Evolutionary conservation across 1,140 invertebrate genomes (phyloP).

Genomic region (Achroia grisella): DNA sequence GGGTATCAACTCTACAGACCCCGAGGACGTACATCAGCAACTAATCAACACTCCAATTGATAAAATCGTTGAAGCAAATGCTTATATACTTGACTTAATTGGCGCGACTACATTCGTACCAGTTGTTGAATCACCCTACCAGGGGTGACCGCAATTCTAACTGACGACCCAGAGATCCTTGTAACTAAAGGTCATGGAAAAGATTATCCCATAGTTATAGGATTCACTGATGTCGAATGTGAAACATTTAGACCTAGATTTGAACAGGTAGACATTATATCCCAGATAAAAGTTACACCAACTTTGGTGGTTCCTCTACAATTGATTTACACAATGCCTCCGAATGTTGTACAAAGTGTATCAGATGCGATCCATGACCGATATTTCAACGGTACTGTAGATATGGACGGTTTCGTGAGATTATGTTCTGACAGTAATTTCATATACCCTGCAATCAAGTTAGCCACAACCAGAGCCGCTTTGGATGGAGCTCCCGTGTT

Average conservation of each 20-base stretch:
- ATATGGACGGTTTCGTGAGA: conserved; percentile 33
- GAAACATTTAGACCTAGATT: conserved; percentile 40
- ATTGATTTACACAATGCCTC: conserved; percentile 24
- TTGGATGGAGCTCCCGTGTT: conserved; percentile 29
- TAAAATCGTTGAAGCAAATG: conserved; percentile 36
- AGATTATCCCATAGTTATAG: conserved; percentile 42
- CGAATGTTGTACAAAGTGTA: conserved; percentile 13
- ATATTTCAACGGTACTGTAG: conserved; percentile 33
- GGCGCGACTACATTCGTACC: conserved; percentile 42
- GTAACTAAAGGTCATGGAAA: conserved; percentile 34
- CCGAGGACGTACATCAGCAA: conserved; percentile 32
- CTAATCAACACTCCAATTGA: conserved; percentile 36
- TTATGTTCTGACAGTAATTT: conserved; percentile 39
- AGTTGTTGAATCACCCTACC: conserved; percentile 38
- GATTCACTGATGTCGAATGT: conserved; percentile 45
- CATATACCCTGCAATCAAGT: conserved; percentile 40
- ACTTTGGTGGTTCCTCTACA: conserved; percentile 21
- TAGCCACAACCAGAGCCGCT: conserved; percentile 24
- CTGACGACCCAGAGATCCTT: conserved; percentile 44
- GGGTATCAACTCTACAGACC: conserved; percentile 34
- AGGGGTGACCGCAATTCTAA: conserved; percentile 37
- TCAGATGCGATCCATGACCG: conserved; percentile 20
- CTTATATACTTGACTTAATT: conserved; percentile 25
- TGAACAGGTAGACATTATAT: conserved; percentile 35
- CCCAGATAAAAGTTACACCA: conserved; percentile 27